Base-by-base conservation (phyloP, 2,113 vertebrate species). In the Corapipo altera region DNA sequence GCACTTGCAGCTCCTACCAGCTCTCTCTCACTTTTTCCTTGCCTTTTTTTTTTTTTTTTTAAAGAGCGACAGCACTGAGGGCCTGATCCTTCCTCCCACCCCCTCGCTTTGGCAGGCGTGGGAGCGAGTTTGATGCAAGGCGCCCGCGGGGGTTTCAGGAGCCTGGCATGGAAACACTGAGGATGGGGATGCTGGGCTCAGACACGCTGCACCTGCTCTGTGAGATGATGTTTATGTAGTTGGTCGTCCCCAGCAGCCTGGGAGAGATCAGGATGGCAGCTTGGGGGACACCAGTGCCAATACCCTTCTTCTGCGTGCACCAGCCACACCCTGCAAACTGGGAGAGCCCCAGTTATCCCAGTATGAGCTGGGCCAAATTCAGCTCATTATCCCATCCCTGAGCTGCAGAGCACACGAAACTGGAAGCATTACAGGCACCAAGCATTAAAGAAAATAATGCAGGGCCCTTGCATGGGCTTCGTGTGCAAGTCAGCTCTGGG, bases 271-370 rank as follows among this genome's bases (percentile, higher is more conserved):
- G 57, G 43, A 9, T 12, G 0, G 3, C 26, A 23, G 13, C 14
- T 72, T 1, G 1, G 33, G 37, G 21, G 30, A 33, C 0, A 1
- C n/a, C 20, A 6, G 26, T 3, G 9, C 9, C 2, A 0, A 22
- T 4, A 20, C 7, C 33, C 10, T 46, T 33, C 32, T 58, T 41
- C 12, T 1, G 0, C 8, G 3, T 72, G 39, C 39, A 33, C 48
- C 41, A 43, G 6, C 5, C 11, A 26, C 12, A 5, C 37, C 2
- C 13, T 65, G 30, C 9, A n/a, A 66, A 77, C 9, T 62, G 26
- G 61, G 64, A 9, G 39, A 51, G 24, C 3, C 19, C 19, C 49
- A 46, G 9, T 5, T 46, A 58, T 12, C 51, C 37, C 85, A 46
- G 22, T 12, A 16, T 3, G 17, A 58, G 26, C 24, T 4, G 4